Conservation (phyloP, 2,888 invertebrate genomes). For the Drosophila antonietae region DNA sequence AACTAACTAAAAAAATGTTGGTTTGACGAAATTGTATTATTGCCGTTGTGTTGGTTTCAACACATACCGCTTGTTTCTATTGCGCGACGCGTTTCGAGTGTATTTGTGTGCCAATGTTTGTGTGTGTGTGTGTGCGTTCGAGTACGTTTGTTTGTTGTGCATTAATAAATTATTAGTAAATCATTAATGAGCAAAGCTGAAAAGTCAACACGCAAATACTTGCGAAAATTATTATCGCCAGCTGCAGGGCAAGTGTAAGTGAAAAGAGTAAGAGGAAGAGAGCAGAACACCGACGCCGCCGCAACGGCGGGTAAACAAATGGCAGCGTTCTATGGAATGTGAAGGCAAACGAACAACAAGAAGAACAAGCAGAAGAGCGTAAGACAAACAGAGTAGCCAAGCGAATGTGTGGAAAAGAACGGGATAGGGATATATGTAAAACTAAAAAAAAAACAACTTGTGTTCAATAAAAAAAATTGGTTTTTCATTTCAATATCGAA, state of each 20-base stretch:
- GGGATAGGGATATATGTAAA: slow-evolving; percentile 7
- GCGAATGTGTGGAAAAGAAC: slow-evolving; percentile 25
- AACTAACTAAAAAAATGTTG: slow-evolving; percentile 40
- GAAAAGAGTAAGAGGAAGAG: slow-evolving; percentile 14
- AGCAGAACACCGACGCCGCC: slow-evolving; percentile 46
- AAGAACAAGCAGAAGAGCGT: slow-evolving; percentile 18
- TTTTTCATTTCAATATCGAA: slow-evolving; percentile 58
- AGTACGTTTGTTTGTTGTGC: slow-evolving; percentile 37
- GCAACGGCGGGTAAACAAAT: slow-evolving; percentile 62
- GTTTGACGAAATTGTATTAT: slow-evolving; percentile 35
- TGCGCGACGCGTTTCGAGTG: slow-evolving; percentile 25
- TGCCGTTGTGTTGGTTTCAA: slow-evolving; percentile 21
- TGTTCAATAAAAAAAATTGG: slow-evolving; percentile 53
- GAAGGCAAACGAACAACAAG: slow-evolving; percentile 33
- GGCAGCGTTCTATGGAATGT: slow-evolving; percentile 64
- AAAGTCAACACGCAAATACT: slow-evolving; percentile 58
- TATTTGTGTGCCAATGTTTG: neutral
- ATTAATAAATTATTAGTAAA: slow-evolving; percentile 64
- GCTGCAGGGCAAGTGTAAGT: slow-evolving; percentile 71
- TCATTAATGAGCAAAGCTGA: slow-evolving; percentile 41
- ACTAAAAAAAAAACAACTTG: slow-evolving; percentile 16
- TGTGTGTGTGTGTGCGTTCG: slow-evolving; percentile 17
- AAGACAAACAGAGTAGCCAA: slow-evolving; percentile 8
- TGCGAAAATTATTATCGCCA: slow-evolving; percentile 57
- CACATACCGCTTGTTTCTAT: slow-evolving; percentile 14